A percentile compares a stretch with the other conserved stretches of the same genome.
phyloP scores from a whole-genome alignment of 2,888 invertebrate genomes.

The Aporophyla nigra region DNA sequence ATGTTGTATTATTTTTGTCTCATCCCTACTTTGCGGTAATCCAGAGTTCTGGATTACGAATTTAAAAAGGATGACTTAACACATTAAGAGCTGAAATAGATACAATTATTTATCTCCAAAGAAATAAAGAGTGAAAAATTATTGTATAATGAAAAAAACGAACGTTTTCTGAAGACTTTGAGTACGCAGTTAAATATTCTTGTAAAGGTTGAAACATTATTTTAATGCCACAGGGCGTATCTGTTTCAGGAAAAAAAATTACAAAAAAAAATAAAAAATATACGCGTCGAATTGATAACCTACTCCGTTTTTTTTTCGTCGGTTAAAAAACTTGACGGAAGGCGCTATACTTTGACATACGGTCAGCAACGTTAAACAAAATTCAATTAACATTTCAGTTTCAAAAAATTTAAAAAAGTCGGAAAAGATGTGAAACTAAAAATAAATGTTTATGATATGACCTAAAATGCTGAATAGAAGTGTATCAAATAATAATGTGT shows the following conservation, averaged over 20 bases:
- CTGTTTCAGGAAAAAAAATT: slow-evolving; percentile 21
- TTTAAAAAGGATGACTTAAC: not conserved
- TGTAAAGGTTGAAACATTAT: not conserved
- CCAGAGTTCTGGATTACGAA: slow-evolving; percentile 1
- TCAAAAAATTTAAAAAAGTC: not conserved
- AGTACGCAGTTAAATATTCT: not conserved
- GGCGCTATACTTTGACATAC: not conserved
- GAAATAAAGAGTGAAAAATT: not conserved
- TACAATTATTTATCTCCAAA: not conserved
- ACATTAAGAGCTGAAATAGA: not conserved
- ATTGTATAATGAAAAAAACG: not conserved
- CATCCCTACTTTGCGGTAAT: slow-evolving; percentile 3
- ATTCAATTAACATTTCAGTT: not conserved
- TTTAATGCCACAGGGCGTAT: not conserved
- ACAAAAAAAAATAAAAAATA: too few species aligned
- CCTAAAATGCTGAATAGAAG: not conserved
- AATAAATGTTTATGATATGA: not conserved
- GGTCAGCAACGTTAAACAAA: not conserved
- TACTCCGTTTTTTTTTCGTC: too few species aligned
- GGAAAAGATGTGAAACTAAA: too few species aligned
- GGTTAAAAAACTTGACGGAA: slow-evolving; percentile 12
- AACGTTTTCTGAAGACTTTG: not conserved
- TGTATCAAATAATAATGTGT: not conserved
- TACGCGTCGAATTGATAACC: too few species aligned
- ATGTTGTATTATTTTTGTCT: slow-evolving; percentile 46